phyloP scores from a whole-genome alignment of 1,140 invertebrate genomes.

The Ceratosolen solmsi region DNA sequence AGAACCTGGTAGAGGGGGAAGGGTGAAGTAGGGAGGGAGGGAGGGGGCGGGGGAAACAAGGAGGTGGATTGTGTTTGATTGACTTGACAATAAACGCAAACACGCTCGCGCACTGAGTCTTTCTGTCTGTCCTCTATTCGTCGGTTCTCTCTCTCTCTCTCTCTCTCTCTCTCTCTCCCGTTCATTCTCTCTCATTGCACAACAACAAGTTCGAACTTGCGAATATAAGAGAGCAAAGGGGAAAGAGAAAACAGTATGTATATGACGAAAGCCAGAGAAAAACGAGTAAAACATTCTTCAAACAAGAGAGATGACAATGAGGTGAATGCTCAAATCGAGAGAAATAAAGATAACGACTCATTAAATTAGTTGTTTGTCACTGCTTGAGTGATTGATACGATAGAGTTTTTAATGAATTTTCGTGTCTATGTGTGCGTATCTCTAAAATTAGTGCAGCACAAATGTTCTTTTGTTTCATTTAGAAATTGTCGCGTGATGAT shows the following conservation, averaged over 20 bases:
- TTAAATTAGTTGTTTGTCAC: neutral
- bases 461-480: slow-evolving; percentile 15
- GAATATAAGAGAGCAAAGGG: neutral
- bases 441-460: neutral
- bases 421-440: neutral
- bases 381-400: neutral
- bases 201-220: slow-evolving; percentile 24
- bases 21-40: slow-evolving; percentile 58
- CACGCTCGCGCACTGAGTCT: neutral
- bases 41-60: slow-evolving; percentile 50
- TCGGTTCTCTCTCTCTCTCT: slow-evolving; percentile 39
- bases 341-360: neutral
- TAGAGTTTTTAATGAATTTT: neutral
- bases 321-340: neutral
- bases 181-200: too few species aligned
- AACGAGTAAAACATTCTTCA: neutral
- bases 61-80: slow-evolving; percentile 64
- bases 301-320: neutral
- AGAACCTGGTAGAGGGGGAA: slow-evolving; percentile 11
- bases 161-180: neutral
- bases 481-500: slow-evolving; percentile 9
- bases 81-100: slow-evolving; percentile 60
- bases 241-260: neutral
- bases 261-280: neutral
- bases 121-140: slow-evolving; percentile 46